Evolutionary conservation across 2,888 invertebrate genomes (phyloP), one percentile per base, ranked within the genome.

Genomic region (Eupithecia abbreviata): DNA sequence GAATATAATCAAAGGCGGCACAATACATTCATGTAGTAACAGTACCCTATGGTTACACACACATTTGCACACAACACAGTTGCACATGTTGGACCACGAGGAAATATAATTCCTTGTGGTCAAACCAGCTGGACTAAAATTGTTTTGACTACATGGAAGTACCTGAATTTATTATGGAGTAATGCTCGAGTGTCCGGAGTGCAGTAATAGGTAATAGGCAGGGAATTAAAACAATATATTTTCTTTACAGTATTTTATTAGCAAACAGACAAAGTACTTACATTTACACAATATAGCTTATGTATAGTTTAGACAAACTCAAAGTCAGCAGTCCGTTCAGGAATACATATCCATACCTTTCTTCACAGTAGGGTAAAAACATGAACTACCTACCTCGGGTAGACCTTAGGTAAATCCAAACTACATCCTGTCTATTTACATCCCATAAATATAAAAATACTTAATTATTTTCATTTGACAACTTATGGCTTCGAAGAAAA

Each of bases 261-360:
- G 85, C 86, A 86, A 88, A 88, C 79, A 85, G 83, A 82, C 79
- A 12, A 84, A 86, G 62, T 84, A 86, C 82, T 83, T 87, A 87
- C 81, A 85, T 84, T 86, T 86, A 85, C 84, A 87, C 73, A 85
- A 80, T 82, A 77, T 81, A 79, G 77, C 71, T 70, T 69, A 58
- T 41, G 30, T 10, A 18, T 58, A 65, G 62, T 30, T 69, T 49
- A 49, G 69, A 69, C 47, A 49, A 47, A 69, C 69, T 69, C 30
- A 15, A 42, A 62, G 62, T 30, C 62, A 10, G 62, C 4, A 18
- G 18, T 62, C 12, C 9, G 12, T 62, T 18, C 10, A 12, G 62
- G 10, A 62, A 62, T 62, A 12, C 30, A 30, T 30, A 58, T 9
- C 55, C 10, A 58, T 62, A 62, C 62, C 62, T 30, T 62, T 62